phyloP scores from a whole-genome alignment of 2,113 vertebrate species.

The Anguilla japonica region DNA sequence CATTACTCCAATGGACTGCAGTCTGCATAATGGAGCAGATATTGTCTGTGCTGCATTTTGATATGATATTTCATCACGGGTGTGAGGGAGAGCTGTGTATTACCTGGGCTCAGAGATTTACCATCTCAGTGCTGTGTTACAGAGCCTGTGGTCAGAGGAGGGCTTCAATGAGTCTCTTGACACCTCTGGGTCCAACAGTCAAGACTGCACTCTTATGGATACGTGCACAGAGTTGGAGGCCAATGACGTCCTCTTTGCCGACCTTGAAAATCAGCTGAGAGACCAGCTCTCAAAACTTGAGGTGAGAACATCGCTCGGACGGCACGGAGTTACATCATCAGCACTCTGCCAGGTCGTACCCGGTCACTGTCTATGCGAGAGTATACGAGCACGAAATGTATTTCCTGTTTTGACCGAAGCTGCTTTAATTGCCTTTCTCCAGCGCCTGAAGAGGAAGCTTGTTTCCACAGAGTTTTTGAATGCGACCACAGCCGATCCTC shows the following conservation, averaged over 20 bases:
- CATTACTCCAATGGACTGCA: background rate
- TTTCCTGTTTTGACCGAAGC: background rate
- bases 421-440: conserved; percentile 17
- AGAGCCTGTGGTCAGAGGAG: conserved; percentile 49
- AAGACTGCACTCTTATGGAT: conserved; percentile 18
- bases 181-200: background rate
- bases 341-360: background rate
- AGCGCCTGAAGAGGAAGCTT: conserved; percentile 59
- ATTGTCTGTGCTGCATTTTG: background rate
- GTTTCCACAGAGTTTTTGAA: conserved; percentile 59
- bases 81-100: background rate
- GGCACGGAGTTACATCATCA: background rate
- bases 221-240: background rate
- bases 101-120: background rate
- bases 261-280: conserved; percentile 59
- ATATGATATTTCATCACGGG: background rate
- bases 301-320: conserved; percentile 45
- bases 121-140: background rate
- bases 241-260: conserved; percentile 39
- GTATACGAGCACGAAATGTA: background rate
- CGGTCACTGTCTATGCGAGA: no score
- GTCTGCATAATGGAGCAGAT: background rate
- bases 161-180: conserved; percentile 21
- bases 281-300: conserved; percentile 55
- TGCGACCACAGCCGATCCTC: conserved; percentile 50